Evolutionary conservation across 2,888 invertebrate species (phyloP), one percentile per base, ranked within the genome.

Genomic region (Germaria angustata): DNA sequence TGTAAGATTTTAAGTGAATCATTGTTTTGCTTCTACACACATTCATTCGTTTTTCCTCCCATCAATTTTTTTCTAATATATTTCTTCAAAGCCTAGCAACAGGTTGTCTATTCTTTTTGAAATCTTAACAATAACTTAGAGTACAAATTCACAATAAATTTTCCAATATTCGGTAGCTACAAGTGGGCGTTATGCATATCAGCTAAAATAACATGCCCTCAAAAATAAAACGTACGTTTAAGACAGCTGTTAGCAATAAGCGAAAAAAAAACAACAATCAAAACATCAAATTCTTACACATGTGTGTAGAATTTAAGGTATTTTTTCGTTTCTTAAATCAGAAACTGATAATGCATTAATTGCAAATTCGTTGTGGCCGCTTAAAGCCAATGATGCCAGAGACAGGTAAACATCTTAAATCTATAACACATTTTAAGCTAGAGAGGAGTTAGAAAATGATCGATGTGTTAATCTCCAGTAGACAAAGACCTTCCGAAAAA

Each of bases 111-210:
- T 72, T 71, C 63, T 39, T 39, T 71, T 3, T 5, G 49, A 57
- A 71, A 59, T 36, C 46, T 44, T 20, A 41, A 8, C 59, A n/a
- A 46, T 39, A 65, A 32, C 5, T 41, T 22, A 36, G 17, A 20
- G 20, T 28, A 15, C 9, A 13, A 36, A 53, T 15, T 2, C 15
- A 44, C 24, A 66, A 66, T 55, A 49, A 68, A 51, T 44, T 78
- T 22, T 49, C 59, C 57, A 79, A 51, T 61, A 65, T 15, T 63
- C 82, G 53, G 78, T 82, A 82, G 82, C 82, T 44, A 75, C 75
- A 79, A 66, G 75, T 78, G 59, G 82, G 82, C 82, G 82, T 82
- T 53, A 9, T 66, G 46, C 78, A 68, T 51, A 71, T 81, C 81
- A 81, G 59, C 53, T 22, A 75, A 71, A 78, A 22, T 65, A 82